Conservation (phyloP, 2,888 invertebrate species). For the Tethea ocularis region DNA sequence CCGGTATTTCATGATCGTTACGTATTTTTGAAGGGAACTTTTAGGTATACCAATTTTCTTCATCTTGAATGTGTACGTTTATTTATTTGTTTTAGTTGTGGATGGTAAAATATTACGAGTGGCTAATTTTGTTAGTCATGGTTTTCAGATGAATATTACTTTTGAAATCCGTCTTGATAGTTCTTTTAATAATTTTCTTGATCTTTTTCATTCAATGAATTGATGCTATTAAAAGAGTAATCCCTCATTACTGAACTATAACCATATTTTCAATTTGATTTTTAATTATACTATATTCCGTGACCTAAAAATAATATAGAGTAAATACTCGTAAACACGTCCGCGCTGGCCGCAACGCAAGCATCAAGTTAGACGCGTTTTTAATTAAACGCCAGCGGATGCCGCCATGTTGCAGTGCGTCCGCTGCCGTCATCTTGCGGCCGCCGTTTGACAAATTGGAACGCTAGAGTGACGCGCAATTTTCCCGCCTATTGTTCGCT, state of each 20-base stretch:
- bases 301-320: neutral
- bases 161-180: too few species aligned
- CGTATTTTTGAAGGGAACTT: slow-evolving; percentile 24
- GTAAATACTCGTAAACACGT: slow-evolving; percentile 40
- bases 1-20: slow-evolving; percentile 47
- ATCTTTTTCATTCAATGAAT: too few species aligned
- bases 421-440: slow-evolving; percentile 78
- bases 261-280: too few species aligned
- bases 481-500: slow-evolving; percentile 82
- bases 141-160: too few species aligned
- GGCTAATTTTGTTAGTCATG: neutral
- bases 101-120: neutral
- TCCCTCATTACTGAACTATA: too few species aligned
- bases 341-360: slow-evolving; percentile 49
- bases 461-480: slow-evolving; percentile 83
- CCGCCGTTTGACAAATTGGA: slow-evolving; percentile 83
- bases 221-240: too few species aligned
- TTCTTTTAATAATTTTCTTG: too few species aligned
- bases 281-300: too few species aligned
- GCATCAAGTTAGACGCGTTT: slow-evolving; percentile 77
- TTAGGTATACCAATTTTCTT: slow-evolving; percentile 18
- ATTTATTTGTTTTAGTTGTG: neutral
- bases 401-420: slow-evolving; percentile 71
- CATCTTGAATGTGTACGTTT: neutral
- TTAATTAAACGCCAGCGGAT: slow-evolving; percentile 79